phyloP scores from a whole-genome alignment of 2,113 vertebrate genomes.

The Eretmochelys imbricata region DNA sequence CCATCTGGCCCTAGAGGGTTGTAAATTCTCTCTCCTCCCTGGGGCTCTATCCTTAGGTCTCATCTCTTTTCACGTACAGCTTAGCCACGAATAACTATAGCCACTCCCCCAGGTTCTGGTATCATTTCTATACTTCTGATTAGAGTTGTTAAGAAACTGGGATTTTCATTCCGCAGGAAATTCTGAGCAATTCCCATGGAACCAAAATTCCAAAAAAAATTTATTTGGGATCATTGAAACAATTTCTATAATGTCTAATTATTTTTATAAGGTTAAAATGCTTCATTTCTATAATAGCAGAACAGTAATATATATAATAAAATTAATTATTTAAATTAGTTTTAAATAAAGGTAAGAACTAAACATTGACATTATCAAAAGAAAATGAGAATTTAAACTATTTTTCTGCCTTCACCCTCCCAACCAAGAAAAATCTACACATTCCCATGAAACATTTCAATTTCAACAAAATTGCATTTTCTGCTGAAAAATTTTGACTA shows the following conservation, averaged over 20 bases:
- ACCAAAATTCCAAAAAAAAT: background rate
- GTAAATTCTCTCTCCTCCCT: background rate
- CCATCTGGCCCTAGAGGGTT: rapidly evolving
- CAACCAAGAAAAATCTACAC: background rate
- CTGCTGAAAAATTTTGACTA: rapidly evolving
- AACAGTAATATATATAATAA: background rate
- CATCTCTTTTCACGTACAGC: background rate
- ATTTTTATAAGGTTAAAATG: background rate
- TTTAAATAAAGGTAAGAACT: background rate
- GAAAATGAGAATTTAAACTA: background rate
- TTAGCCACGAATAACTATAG: background rate
- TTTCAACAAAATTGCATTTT: background rate
- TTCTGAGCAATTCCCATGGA: slow-evolving; percentile 14
- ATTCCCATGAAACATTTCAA: background rate
- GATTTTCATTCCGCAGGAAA: slow-evolving; percentile 24
- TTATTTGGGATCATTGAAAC: background rate
- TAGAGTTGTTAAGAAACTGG: slow-evolving; percentile 4
- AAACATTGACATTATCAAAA: background rate
- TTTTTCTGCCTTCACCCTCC: background rate
- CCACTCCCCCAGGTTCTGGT: background rate
- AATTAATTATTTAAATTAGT: background rate
- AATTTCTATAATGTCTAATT: background rate
- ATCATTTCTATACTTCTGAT: slow-evolving; percentile 33
- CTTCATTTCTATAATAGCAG: background rate
- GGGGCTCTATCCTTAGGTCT: background rate